Conservation (phyloP, 2,888 invertebrate species). For the Platycheirus rosarum region DNA sequence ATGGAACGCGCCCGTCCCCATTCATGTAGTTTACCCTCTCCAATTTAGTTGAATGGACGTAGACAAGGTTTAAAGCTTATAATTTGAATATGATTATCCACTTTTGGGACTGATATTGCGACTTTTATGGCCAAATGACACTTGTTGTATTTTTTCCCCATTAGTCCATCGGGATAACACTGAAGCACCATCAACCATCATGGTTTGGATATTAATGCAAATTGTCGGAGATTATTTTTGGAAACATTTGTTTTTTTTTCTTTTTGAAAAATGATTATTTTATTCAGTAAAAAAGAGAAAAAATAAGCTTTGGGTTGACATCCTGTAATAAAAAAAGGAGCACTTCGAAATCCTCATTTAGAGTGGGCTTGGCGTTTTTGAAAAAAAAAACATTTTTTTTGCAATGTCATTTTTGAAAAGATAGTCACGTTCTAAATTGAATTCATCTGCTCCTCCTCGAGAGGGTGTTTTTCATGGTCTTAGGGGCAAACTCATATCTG, state of each 20-base stretch:
- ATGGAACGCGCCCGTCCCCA: not conserved
- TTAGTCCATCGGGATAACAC: conserved; percentile 23
- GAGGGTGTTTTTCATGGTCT: conserved; percentile 18
- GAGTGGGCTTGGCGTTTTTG: conserved; percentile 11
- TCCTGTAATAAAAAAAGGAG: conserved; percentile 30
- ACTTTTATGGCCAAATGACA: conserved; percentile 41
- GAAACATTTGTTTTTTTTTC: not conserved
- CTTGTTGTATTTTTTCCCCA: not conserved
- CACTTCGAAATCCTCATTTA: not conserved
- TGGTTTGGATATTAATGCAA: conserved; percentile 53
- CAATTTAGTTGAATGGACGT: conserved; percentile 46
- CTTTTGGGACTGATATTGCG: conserved; percentile 37
- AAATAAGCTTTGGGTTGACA: conserved; percentile 13
- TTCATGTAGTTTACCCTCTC: not conserved
- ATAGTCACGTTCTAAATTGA: conserved; percentile 37
- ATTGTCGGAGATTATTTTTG: conserved; percentile 20
- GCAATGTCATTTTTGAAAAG: not conserved
- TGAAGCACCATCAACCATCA: conserved; percentile 22
- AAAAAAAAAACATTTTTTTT: not conserved
- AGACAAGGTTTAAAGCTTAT: conserved; percentile 44
- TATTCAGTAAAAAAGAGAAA: not conserved
- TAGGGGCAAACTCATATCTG: not conserved
- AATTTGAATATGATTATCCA: conserved; percentile 58
- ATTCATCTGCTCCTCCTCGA: conserved; percentile 7
- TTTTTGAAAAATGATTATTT: conserved; percentile 42